These are phyloP conservation scores for Tamandua tetradactyla DNA, from an alignment of 2,797 vertebrate species.

Conservation along the genomic window DNA sequence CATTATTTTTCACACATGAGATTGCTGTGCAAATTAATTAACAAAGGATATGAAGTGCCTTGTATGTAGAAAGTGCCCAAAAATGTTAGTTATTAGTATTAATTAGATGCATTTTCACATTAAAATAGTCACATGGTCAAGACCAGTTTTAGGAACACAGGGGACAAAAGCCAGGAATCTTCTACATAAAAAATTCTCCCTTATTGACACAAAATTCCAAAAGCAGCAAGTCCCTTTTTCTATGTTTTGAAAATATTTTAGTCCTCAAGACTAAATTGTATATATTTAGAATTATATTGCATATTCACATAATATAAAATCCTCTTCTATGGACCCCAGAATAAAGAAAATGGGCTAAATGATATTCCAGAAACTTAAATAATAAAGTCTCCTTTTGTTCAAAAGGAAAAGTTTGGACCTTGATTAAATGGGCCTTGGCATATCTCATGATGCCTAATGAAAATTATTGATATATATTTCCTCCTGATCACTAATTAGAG, in stretches of 20 bases:
- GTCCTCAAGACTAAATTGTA: too few relatives aligned
- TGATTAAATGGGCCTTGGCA: not conserved
- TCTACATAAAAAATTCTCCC: not conserved
- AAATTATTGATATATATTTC: conserved; percentile 67
- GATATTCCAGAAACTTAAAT: not conserved
- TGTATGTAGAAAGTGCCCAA: not conserved
- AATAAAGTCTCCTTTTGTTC: not conserved
- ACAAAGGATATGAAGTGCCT: not conserved
- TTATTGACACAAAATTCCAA: not conserved
- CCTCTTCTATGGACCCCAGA: not conserved
- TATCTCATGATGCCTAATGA: conserved; percentile 8
- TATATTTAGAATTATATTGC: too few relatives aligned
- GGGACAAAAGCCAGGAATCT: not conserved
- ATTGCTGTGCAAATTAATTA: not conserved
- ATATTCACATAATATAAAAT: not conserved
- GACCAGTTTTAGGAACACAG: not conserved
- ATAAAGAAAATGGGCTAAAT: conserved; percentile 5
- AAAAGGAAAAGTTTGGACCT: not conserved
- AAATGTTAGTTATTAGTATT: not conserved
- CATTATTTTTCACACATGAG: not conserved
- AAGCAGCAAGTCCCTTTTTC: not conserved
- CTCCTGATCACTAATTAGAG: conserved; percentile 65
- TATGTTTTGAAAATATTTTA: not conserved
- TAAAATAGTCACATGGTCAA: not conserved
- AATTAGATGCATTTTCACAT: not conserved